Conservation (phyloP, 2,113 vertebrate genomes). For the Pampusana beccarii region DNA sequence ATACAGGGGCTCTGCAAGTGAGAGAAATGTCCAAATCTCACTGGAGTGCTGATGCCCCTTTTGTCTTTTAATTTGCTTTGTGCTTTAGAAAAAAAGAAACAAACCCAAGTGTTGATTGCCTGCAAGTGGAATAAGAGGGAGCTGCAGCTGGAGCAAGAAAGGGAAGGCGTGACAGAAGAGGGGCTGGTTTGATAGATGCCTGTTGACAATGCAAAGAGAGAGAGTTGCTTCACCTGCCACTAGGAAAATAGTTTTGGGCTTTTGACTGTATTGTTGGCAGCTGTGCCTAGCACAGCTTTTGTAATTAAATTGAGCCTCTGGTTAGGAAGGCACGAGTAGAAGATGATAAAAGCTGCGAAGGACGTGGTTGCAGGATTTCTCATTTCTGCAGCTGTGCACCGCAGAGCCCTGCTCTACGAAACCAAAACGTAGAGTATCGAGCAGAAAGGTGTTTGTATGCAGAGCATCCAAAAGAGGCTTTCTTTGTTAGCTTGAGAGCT, state of each 20-base stretch:
- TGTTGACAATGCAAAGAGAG: neutral
- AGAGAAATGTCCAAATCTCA: neutral
- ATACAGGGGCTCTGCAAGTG: neutral
- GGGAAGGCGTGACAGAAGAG: neutral
- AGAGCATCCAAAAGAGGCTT: neutral
- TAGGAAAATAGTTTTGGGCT: neutral
- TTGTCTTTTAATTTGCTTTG: neutral
- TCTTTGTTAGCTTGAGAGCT: neutral
- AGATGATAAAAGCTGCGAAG: neutral
- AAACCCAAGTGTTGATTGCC: accelerated
- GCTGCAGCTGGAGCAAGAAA: neutral
- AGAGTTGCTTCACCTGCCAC: constrained; percentile 1
- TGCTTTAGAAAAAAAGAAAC: neutral
- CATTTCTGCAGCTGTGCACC: neutral
- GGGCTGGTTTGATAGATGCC: neutral
- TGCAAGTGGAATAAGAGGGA: neutral
- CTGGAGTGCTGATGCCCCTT: neutral
- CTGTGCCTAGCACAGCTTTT: neutral
- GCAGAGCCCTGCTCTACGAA: neutral
- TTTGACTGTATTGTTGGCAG: constrained; percentile 12
- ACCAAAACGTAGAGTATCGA: neutral
- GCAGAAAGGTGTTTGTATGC: neutral
- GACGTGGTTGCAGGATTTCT: neutral
- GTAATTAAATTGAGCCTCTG: constrained; percentile 51
- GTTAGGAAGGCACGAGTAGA: constrained; percentile 2